Conservation (phyloP, 2,888 invertebrate species). For the Apodemia arnacis region DNA sequence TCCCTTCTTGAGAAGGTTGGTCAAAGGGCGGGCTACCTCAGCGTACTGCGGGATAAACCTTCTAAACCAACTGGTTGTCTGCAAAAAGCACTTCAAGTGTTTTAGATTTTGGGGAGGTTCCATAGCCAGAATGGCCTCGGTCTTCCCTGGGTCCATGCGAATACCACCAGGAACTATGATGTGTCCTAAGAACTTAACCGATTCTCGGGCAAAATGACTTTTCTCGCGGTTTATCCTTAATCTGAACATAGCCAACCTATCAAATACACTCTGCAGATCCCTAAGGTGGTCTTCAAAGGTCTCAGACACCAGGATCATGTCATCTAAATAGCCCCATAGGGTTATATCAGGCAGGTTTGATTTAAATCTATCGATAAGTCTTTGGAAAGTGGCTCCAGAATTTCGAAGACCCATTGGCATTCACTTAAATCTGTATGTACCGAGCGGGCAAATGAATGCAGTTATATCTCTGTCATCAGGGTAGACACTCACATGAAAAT, state of each 20-base stretch:
- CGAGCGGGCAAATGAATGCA: slow-evolving; percentile 65
- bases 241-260: slow-evolving; percentile 72
- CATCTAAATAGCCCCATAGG: slow-evolving; percentile 76
- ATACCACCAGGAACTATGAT: slow-evolving; percentile 83
- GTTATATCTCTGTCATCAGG: slow-evolving; percentile 72
- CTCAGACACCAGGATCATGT: slow-evolving; percentile 82
- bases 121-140: slow-evolving; percentile 46
- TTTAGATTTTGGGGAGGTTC: slow-evolving; percentile 72
- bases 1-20: slow-evolving; percentile 77
- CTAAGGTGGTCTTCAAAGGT: slow-evolving; percentile 78
- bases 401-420: slow-evolving; percentile 79
- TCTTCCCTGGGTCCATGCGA: slow-evolving; percentile 82
- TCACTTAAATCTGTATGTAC: slow-evolving; percentile 74
- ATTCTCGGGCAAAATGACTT: slow-evolving; percentile 75
- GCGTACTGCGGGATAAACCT: slow-evolving; percentile 79
- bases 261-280: slow-evolving; percentile 83
- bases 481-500: slow-evolving; percentile 75
- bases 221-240: slow-evolving; percentile 84
- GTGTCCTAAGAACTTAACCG: slow-evolving; percentile 85
- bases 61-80: slow-evolving; percentile 84
- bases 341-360: slow-evolving; percentile 45
- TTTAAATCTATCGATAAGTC: slow-evolving; percentile 75
- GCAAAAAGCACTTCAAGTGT: slow-evolving; percentile 75
- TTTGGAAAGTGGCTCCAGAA: slow-evolving; percentile 79
- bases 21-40: slow-evolving; percentile 74